Conservation (phyloP, 92 coral and sea anemone genomes). For the Zoanthus solanderi region DNA sequence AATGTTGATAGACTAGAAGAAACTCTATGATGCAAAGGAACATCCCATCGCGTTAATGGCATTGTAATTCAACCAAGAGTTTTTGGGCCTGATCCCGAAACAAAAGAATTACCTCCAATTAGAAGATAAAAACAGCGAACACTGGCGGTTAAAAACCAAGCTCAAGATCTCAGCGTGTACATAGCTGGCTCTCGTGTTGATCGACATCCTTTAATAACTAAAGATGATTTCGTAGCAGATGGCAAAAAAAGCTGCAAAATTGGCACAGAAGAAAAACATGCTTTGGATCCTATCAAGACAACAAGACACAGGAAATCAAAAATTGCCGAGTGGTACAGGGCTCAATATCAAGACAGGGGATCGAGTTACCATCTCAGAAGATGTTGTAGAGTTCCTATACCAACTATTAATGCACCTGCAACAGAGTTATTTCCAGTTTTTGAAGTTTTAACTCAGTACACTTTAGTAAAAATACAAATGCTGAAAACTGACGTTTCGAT, state of each 20-base stretch:
- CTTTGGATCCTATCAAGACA: slow-evolving; percentile 53
- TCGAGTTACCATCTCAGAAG: slow-evolving; percentile 44
- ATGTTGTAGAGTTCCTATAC: slow-evolving; percentile 61
- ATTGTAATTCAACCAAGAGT: slow-evolving; percentile 51
- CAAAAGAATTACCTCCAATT: background rate
- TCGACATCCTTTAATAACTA: slow-evolving; percentile 15
- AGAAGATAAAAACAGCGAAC: slow-evolving; percentile 40
- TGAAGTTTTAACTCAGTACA: slow-evolving; percentile 35
- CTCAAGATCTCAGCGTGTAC: slow-evolving; percentile 12
- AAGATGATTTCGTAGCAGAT: slow-evolving; percentile 13
- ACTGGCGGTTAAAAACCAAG: slow-evolving; percentile 4
- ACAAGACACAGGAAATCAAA: slow-evolving; percentile 24
- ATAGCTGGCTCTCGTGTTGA: slow-evolving; percentile 33
- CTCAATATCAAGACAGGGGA: slow-evolving; percentile 47
- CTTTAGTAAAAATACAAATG: too few relatives aligned
- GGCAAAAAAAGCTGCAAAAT: slow-evolving; percentile 9
- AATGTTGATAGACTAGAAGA: slow-evolving; percentile 35
- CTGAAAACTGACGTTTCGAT: too few relatives aligned
- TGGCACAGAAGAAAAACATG: slow-evolving; percentile 15
- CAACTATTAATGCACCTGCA: slow-evolving; percentile 63
- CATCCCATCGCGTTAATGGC: slow-evolving; percentile 53
- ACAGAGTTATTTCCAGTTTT: slow-evolving; percentile 53
- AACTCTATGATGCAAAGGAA: slow-evolving; percentile 45
- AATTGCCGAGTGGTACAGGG: slow-evolving; percentile 64
- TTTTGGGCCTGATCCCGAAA: slow-evolving; percentile 25